phyloP scores from a whole-genome alignment of 2,113 vertebrate genomes.

The Tretioscincus oriximinensis region DNA sequence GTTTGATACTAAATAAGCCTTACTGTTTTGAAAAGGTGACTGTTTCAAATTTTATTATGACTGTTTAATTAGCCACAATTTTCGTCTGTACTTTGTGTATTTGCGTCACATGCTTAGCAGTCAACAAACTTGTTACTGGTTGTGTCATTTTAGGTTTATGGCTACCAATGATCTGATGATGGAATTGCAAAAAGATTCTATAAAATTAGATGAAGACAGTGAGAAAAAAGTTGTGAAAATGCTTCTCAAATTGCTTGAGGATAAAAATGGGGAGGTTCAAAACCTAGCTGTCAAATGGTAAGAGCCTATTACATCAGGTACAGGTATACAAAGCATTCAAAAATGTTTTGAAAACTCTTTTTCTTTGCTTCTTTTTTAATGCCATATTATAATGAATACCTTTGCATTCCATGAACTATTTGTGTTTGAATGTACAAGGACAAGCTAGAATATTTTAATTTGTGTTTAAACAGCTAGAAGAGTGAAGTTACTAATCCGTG shows the following conservation, averaged over 20 bases:
- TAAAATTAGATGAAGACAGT: conserved; percentile 94
- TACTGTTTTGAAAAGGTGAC: not conserved
- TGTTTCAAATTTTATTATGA: not conserved
- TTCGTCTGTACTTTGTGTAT: not conserved
- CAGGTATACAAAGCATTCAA: accelerated
- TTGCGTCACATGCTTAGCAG: not conserved
- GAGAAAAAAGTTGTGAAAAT: conserved; percentile 92
- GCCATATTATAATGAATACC: accelerated
- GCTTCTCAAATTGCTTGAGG: conserved; percentile 89
- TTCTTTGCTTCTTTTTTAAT: too few relatives aligned
- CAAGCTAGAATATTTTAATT: not conserved
- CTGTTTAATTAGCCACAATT: not conserved
- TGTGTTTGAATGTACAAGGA: not conserved
- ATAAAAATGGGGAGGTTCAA: conserved; percentile 95
- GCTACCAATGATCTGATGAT: conserved; percentile 96
- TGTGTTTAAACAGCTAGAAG: not conserved
- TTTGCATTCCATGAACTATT: not conserved
- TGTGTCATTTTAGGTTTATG: conserved; percentile 82
- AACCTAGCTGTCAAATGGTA: conserved; percentile 95
- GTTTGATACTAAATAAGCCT: not conserved
- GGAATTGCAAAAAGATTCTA: conserved; percentile 94
- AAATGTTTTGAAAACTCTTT: too few relatives aligned
- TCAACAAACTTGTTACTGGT: not conserved
- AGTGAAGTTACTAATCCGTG: not conserved
- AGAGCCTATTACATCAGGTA: not conserved